Percentiles rank a stretch among this genome's conserved stretches.
These are phyloP conservation scores for Anadara kagoshimensis DNA, from an alignment of 1,140 invertebrate species.

Conservation along the genomic window DNA sequence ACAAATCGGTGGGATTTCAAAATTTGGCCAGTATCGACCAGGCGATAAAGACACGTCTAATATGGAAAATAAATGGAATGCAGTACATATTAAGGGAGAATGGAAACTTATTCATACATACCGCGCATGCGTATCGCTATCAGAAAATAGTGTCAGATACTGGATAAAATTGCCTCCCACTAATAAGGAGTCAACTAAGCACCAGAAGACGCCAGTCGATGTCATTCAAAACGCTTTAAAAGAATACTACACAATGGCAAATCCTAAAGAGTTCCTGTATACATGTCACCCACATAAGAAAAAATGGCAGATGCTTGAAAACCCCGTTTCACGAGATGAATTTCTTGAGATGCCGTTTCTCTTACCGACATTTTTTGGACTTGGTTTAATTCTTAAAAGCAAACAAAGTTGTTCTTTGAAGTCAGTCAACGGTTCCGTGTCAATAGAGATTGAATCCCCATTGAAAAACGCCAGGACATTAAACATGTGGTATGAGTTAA, in stretches of 20 bases:
- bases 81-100: constrained; percentile 28
- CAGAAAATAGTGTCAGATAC: constrained; percentile 32
- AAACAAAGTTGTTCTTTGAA: constrained; percentile 29
- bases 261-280: constrained; percentile 45
- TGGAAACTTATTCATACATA: constrained; percentile 49
- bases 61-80: constrained; percentile 18
- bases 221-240: constrained; percentile 30
- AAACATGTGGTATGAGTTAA: constrained; percentile 39
- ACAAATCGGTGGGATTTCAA: constrained; percentile 35
- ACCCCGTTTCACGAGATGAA: constrained; percentile 5
- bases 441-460: constrained; percentile 30
- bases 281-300: constrained; percentile 36
- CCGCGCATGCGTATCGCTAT: constrained; percentile 41
- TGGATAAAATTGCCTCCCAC: constrained; percentile 43
- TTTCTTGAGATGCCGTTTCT: constrained; percentile 39
- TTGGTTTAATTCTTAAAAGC: constrained; percentile 27
- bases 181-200: constrained; percentile 4
- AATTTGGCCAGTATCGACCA: constrained; percentile 38
- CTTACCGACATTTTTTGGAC: constrained; percentile 40
- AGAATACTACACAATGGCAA: constrained; percentile 44
- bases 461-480: constrained; percentile 31
- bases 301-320: constrained; percentile 40
- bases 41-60: constrained; percentile 19
- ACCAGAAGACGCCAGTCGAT: constrained; percentile 3
- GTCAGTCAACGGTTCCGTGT: constrained; percentile 22